These are phyloP conservation scores for Cuniculus paca DNA, from an alignment of 2,797 vertebrate genomes.

Conservation along the genomic window DNA sequence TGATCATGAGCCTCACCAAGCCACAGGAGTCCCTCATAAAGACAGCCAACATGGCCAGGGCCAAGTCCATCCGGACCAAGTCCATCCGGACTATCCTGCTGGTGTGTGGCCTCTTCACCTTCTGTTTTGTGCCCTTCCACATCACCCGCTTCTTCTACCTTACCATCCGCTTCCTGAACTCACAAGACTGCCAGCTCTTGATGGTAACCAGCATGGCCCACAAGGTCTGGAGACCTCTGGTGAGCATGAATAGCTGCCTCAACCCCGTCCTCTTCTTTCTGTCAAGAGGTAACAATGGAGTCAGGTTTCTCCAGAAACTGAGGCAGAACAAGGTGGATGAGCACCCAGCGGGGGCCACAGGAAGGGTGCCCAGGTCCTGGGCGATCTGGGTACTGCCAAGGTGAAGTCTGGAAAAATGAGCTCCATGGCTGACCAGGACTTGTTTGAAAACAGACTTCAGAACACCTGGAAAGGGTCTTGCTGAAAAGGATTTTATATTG, in stretches of 20 bases:
- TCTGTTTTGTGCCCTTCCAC: slow-evolving; percentile 87
- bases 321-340: slow-evolving; percentile 68
- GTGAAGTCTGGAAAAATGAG: neutral
- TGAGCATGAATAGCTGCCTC: slow-evolving; percentile 85
- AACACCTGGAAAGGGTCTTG: neutral
- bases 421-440: neutral
- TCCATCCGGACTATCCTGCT: slow-evolving; percentile 78
- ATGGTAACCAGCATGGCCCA: slow-evolving; percentile 76
- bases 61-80: slow-evolving; percentile 81
- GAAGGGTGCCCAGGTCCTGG: neutral
- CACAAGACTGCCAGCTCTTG: slow-evolving; percentile 78
- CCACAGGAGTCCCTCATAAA: neutral
- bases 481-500: neutral
- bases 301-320: slow-evolving; percentile 72
- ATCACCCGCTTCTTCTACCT: slow-evolving; percentile 80
- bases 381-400: neutral
- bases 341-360: neutral
- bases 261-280: slow-evolving; percentile 87
- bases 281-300: neutral
- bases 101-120: slow-evolving; percentile 79
- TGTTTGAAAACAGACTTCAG: neutral
- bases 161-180: slow-evolving; percentile 63
- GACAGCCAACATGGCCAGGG: neutral
- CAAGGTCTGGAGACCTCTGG: slow-evolving; percentile 86
- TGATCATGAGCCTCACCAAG: slow-evolving; percentile 81